Conservation (phyloP, 2,888 invertebrate species). For the Cataglyphis livida region DNA sequence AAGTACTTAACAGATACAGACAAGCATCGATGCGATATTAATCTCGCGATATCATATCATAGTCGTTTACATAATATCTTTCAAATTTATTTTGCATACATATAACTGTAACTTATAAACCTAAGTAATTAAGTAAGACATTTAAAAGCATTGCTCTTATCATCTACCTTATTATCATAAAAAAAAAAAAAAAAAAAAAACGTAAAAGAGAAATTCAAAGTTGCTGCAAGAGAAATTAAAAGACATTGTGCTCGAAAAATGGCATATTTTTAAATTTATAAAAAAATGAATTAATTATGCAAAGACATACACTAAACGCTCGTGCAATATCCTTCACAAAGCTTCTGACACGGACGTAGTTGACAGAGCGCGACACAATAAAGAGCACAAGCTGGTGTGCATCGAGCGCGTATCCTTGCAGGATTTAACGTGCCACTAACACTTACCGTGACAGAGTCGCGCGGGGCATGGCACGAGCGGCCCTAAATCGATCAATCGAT, state of each 20-base stretch:
- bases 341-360: neutral
- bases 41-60: neutral
- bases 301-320: neutral
- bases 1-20: constrained; percentile 54
- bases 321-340: neutral
- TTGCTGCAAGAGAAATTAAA: neutral
- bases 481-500: constrained; percentile 31
- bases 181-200: neutral
- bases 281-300: constrained; percentile 13
- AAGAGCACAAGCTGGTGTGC: constrained; percentile 11
- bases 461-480: neutral
- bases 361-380: constrained; percentile 12
- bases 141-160: neutral
- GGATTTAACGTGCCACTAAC: constrained; percentile 55
- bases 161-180: neutral
- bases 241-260: neutral
- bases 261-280: constrained; percentile 2
- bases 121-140: neutral
- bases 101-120: neutral
- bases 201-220: neutral
- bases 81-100: neutral
- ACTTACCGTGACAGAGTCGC: constrained; percentile 38
- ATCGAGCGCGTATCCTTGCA: constrained; percentile 41
- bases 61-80: neutral
- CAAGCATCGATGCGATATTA: constrained; percentile 7